These are phyloP conservation scores for Philereme transversata DNA, from an alignment of 2,888 invertebrate species.

Conservation along the genomic window DNA sequence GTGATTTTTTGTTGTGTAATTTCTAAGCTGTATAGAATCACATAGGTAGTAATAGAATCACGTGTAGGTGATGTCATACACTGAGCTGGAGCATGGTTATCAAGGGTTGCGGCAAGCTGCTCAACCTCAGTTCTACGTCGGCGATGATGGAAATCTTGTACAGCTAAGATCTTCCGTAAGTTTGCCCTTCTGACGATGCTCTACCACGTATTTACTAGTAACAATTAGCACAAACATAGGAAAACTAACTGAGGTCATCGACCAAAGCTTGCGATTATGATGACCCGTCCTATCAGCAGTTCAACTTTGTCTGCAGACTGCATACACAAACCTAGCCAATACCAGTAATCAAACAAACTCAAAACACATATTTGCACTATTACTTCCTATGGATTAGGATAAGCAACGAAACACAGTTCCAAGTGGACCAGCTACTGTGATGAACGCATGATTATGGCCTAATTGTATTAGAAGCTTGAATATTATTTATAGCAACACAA, in stretches of 20 bases:
- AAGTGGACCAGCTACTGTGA: constrained; percentile 15
- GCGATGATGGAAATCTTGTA: constrained; percentile 86
- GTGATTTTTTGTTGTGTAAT: constrained; percentile 19
- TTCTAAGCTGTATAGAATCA: constrained; percentile 1
- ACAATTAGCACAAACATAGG: constrained; percentile 7
- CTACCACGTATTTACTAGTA: constrained; percentile 1
- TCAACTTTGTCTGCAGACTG: constrained; percentile 4
- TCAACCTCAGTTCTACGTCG: constrained; percentile 89
- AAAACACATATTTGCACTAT: constrained; percentile 29
- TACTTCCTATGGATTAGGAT: constrained; percentile 23
- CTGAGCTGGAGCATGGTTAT: constrained; percentile 96
- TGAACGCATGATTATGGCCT: constrained; percentile 34
- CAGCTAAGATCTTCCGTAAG: constrained; percentile 84
- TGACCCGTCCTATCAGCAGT: constrained; percentile 17
- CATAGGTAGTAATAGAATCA: constrained; percentile 13
- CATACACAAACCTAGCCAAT: constrained; percentile 14
- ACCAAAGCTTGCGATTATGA: constrained; percentile 13
- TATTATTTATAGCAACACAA: constrained; percentile 62
- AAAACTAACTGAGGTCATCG: constrained; percentile 24
- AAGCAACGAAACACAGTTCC: constrained; percentile 25
- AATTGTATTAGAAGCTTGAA: constrained; percentile 43
- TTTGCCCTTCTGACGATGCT: constrained; percentile 40
- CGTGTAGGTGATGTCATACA: constrained; percentile 91
- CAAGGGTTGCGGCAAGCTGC: constrained; percentile 91
- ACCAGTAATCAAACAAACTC: constrained; percentile 25